Evolutionary conservation across 2,113 vertebrate species (phyloP).

Genomic region (Paramormyrops kingsleyae): DNA sequence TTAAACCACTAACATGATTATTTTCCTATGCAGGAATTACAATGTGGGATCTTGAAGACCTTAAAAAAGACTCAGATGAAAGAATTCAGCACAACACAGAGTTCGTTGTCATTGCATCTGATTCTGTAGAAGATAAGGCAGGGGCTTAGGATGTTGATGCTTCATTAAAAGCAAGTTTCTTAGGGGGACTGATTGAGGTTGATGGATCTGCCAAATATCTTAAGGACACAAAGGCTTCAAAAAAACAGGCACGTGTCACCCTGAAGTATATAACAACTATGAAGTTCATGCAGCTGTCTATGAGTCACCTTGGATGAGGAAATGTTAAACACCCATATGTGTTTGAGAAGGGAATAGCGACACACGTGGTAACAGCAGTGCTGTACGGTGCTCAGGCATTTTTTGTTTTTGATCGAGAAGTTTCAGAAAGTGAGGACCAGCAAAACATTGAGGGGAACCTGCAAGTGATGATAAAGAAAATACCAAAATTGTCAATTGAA

Average conservation of each 20-base stretch:
- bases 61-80: too few relatives aligned
- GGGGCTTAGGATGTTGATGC: too few relatives aligned
- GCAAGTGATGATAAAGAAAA: conserved; percentile 28
- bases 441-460: conserved; percentile 31
- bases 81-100: too few relatives aligned
- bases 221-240: conserved; percentile 37
- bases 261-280: conserved; percentile 24
- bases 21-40: too few relatives aligned
- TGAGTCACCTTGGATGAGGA: conserved; percentile 24
- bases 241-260: conserved; percentile 36
- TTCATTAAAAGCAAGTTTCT: too few relatives aligned
- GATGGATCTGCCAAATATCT: conserved; percentile 37
- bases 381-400: conserved; percentile 50
- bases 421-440: conserved; percentile 14
- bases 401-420: conserved; percentile 46
- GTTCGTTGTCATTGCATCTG: too few relatives aligned
- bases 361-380: conserved; percentile 47
- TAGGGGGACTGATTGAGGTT: conserved; percentile 30
- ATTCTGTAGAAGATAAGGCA: too few relatives aligned
- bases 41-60: too few relatives aligned
- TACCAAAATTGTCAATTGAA: conserved; percentile 1
- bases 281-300: conserved; percentile 39
- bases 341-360: conserved; percentile 34
- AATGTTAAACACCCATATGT: conserved; percentile 29
- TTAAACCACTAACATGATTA: too few relatives aligned